These are phyloP conservation scores for Minunthozetes semirufus DNA, from an alignment of 2,888 invertebrate genomes.

Conservation along the genomic window DNA sequence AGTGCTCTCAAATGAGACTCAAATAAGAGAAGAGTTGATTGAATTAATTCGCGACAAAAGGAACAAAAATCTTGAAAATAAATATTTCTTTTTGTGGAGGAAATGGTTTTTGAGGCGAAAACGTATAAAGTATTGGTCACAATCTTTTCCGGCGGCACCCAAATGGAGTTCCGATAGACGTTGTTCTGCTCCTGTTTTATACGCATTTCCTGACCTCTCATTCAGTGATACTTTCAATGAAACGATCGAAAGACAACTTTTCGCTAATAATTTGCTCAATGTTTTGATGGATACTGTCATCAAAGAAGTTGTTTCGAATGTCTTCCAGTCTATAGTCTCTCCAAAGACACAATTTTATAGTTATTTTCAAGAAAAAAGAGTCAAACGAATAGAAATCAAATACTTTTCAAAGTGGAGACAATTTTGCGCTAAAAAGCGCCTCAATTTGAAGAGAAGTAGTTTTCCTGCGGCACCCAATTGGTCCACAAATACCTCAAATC, in stretches of 20 bases:
- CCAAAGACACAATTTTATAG: background rate
- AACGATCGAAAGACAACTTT: background rate
- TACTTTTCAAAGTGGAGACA: slow-evolving; percentile 11
- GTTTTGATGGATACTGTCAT: background rate
- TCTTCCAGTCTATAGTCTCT: background rate
- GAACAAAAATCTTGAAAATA: background rate
- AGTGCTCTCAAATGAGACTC: background rate
- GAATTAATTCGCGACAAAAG: background rate
- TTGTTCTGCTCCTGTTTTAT: background rate
- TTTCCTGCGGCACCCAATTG: slow-evolving; percentile 33
- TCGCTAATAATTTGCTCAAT: background rate
- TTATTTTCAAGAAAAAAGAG: background rate
- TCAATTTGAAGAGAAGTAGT: background rate
- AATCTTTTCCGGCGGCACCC: slow-evolving; percentile 32
- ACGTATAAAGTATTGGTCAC: background rate
- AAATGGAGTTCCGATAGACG: background rate
- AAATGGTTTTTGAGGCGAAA: slow-evolving; percentile 11
- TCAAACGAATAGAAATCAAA: background rate
- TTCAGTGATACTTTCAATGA: background rate
- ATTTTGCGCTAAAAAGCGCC: background rate
- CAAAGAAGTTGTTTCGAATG: background rate
- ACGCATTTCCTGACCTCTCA: background rate
- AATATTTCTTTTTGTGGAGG: slow-evolving; percentile 18
- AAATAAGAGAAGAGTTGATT: background rate
- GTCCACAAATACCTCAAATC: background rate